Evolutionary conservation across 1,140 invertebrate genomes (phyloP).

Genomic region (Lasioglossum albipes): DNA sequence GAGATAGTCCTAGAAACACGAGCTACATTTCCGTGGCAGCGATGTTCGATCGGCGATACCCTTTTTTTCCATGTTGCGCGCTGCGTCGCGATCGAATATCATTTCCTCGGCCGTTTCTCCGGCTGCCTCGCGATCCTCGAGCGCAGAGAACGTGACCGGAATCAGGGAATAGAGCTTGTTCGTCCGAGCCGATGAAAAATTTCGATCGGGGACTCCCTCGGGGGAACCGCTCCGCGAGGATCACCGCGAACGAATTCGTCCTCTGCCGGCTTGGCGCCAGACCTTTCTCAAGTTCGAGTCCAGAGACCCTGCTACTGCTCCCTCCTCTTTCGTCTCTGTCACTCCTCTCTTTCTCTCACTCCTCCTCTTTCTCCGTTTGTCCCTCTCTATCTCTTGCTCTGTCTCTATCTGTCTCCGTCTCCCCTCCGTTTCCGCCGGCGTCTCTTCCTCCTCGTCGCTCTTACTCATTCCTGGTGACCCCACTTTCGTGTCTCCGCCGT

Average conservation of each 20-base stretch:
- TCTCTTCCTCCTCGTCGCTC: slow-evolving; percentile 1
- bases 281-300: slow-evolving; percentile 40
- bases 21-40: neutral
- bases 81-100: slow-evolving; percentile 7
- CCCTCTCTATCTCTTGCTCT: neutral
- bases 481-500: slow-evolving; percentile 25
- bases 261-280: slow-evolving; percentile 40
- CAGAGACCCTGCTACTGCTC: slow-evolving; percentile 24
- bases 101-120: neutral
- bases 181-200: slow-evolving; percentile 42
- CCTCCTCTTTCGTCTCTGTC: too few species aligned
- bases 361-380: neutral
- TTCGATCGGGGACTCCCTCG: slow-evolving; percentile 32
- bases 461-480: slow-evolving; percentile 34
- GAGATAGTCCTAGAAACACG: neutral
- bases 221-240: slow-evolving; percentile 11
- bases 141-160: slow-evolving; percentile 30
- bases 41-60: neutral
- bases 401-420: too few species aligned
- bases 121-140: neutral
- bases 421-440: slow-evolving; percentile 32
- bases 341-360: neutral
- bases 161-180: slow-evolving; percentile 36
- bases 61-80: neutral
- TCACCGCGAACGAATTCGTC: slow-evolving; percentile 31